phyloP scores from a whole-genome alignment of 2,113 vertebrate genomes.

The Egretta garzetta region DNA sequence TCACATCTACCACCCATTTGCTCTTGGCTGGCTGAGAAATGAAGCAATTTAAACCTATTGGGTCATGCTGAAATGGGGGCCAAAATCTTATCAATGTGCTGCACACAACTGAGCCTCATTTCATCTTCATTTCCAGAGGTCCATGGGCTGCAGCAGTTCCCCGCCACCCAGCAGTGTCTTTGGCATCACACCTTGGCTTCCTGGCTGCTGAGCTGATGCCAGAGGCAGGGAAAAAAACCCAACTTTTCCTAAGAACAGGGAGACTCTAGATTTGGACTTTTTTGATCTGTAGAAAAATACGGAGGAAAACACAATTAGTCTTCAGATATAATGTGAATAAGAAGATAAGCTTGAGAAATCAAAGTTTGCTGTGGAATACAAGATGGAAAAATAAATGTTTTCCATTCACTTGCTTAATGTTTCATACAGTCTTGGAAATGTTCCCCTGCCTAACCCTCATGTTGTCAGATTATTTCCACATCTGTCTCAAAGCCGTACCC shows the following conservation, averaged over 20 bases:
- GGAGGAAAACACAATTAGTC: background rate
- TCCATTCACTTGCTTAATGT: slow-evolving; percentile 47
- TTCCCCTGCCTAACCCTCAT: slow-evolving; percentile 17
- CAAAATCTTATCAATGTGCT: slow-evolving; percentile 24
- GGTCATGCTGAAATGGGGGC: slow-evolving; percentile 43
- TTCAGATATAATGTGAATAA: slow-evolving; percentile 21
- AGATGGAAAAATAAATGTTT: slow-evolving; percentile 43
- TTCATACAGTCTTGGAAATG: slow-evolving; percentile 34
- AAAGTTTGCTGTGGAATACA: slow-evolving; percentile 1
- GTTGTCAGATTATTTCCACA: slow-evolving; percentile 49
- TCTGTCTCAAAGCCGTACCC: background rate
- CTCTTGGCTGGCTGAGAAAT: slow-evolving; percentile 61
- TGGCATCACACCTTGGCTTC: background rate
- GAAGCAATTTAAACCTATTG: slow-evolving; percentile 56
- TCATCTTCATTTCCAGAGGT: slow-evolving; percentile 29
- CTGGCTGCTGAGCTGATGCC: background rate
- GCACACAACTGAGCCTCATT: background rate
- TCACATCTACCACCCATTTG: slow-evolving; percentile 54
- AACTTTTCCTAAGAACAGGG: background rate
- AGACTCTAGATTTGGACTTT: background rate
- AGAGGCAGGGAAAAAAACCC: background rate
- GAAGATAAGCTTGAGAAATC: slow-evolving; percentile 50
- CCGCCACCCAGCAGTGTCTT: background rate
- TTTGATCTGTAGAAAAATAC: background rate
- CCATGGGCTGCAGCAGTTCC: background rate